These are phyloP conservation scores for Athene cunicularia DNA, from an alignment of 2,113 vertebrate species.

Conservation along the genomic window DNA sequence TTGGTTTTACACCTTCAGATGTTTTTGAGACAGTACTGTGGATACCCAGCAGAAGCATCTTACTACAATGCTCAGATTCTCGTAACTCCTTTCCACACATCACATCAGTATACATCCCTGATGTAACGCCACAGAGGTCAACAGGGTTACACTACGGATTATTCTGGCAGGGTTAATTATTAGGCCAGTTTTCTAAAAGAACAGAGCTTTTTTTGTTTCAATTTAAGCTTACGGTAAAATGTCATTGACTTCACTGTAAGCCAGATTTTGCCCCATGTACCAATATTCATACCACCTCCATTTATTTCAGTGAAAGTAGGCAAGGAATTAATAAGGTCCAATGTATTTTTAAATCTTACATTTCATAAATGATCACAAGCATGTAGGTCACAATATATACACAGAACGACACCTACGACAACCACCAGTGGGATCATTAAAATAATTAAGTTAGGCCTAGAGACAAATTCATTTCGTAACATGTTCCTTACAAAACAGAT, in stretches of 20 bases:
- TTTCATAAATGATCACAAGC: slow-evolving; percentile 44
- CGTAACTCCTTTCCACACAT: background rate
- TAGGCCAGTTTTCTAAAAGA: background rate
- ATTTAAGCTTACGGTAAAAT: background rate
- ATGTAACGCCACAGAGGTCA: background rate
- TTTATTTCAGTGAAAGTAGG: background rate
- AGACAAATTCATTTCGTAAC: slow-evolving; percentile 58
- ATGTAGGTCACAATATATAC: slow-evolving; percentile 48
- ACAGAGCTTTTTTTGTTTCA: background rate
- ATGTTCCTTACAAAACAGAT: slow-evolving; percentile 51
- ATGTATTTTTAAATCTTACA: slow-evolving; percentile 26
- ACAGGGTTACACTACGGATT: background rate
- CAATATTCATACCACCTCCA: background rate
- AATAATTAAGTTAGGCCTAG: slow-evolving; percentile 61
- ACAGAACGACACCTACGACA: slow-evolving; percentile 41
- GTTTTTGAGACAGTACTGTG: background rate
- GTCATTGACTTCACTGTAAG: background rate
- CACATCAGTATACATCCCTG: background rate
- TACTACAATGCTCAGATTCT: background rate
- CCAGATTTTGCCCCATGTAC: background rate
- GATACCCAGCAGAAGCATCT: background rate
- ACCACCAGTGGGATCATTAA: slow-evolving; percentile 57
- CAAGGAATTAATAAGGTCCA: slow-evolving; percentile 12
- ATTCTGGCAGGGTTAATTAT: background rate
- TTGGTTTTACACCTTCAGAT: background rate